A percentile compares a stretch with the other conserved stretches of the same genome.
phyloP scores from a whole-genome alignment of 2,888 invertebrate species.

The Phanerotoma sp. region DNA sequence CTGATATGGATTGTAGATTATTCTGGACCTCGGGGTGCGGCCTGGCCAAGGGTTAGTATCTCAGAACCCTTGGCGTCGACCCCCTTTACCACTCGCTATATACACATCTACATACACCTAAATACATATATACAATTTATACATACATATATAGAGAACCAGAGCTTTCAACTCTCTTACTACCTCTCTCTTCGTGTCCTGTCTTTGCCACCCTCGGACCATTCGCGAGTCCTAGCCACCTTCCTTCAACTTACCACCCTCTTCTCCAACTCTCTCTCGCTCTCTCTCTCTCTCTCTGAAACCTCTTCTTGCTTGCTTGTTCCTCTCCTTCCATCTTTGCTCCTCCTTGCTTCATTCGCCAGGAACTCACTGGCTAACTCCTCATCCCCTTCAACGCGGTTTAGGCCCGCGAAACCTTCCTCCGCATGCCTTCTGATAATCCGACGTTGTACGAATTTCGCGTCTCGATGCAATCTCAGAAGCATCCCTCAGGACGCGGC shows the following conservation, averaged over 20 bases:
- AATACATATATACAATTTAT: too few species aligned
- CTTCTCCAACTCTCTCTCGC: constrained; percentile 17
- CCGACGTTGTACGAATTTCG: constrained; percentile 48
- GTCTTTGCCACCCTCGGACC: constrained; percentile 27
- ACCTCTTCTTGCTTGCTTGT: constrained; percentile 37
- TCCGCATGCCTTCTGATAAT: constrained; percentile 53
- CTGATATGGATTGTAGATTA: constrained; percentile 59
- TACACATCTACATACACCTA: constrained; percentile 16
- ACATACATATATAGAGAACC: constrained; percentile 15
- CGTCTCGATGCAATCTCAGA: constrained; percentile 37
- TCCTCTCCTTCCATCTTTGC: constrained; percentile 22
- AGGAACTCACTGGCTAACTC: constrained; percentile 23
- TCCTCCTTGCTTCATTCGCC: constrained; percentile 12
- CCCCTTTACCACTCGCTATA: constrained; percentile 25
- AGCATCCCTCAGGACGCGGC: constrained; percentile 21
- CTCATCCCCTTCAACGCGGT: constrained; percentile 27
- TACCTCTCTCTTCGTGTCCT: constrained; percentile 35
- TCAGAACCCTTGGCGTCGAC: constrained; percentile 37
- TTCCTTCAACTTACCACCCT: constrained; percentile 24
- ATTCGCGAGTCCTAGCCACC: constrained; percentile 27
- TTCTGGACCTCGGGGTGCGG: constrained; percentile 57
- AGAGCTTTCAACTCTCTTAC: constrained; percentile 20
- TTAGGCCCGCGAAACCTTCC: constrained; percentile 30
- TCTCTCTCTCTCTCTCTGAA: constrained; percentile 18
- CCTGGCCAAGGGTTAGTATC: constrained; percentile 56